A percentile compares a stretch with the other conserved stretches of the same genome.
Conservation (phyloP, 2,113 vertebrate species). For the Heterocephalus glaber region DNA sequence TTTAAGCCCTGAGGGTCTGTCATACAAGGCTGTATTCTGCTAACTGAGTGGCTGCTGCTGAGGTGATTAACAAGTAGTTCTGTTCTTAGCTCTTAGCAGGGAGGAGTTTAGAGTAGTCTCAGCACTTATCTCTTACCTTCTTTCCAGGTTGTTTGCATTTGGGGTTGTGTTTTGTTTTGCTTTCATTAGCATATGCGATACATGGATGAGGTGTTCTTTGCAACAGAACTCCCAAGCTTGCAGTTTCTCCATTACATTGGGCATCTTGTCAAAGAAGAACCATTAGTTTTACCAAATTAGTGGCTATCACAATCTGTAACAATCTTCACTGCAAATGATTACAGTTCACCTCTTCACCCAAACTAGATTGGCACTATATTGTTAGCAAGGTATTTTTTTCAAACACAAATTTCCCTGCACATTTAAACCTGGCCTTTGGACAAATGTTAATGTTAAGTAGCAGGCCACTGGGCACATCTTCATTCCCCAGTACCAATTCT, state of each 20-base stretch:
- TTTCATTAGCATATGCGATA: slow-evolving; percentile 19
- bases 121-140: slow-evolving; percentile 3
- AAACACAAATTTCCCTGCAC: not conserved
- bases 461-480: not conserved
- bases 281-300: not conserved
- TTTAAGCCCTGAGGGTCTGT: slow-evolving; percentile 57
- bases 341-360: slow-evolving; percentile 16
- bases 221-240: slow-evolving; percentile 15
- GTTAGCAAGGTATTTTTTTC: slow-evolving; percentile 22
- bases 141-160: slow-evolving; percentile 38
- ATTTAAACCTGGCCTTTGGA: not conserved
- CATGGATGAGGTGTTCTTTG: not conserved
- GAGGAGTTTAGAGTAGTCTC: not conserved
- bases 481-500: not conserved
- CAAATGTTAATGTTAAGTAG: not conserved
- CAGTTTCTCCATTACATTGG: not conserved
- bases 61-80: slow-evolving; percentile 52
- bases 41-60: slow-evolving; percentile 31
- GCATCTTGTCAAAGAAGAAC: not conserved
- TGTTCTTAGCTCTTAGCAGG: slow-evolving; percentile 10
- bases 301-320: not conserved
- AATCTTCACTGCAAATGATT: slow-evolving; percentile 27
- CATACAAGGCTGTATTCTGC: slow-evolving; percentile 34
- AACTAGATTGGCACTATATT: not conserved
- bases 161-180: slow-evolving; percentile 18